phyloP scores from a whole-genome alignment of 2,888 invertebrate species.

The Nasonia oneida region DNA sequence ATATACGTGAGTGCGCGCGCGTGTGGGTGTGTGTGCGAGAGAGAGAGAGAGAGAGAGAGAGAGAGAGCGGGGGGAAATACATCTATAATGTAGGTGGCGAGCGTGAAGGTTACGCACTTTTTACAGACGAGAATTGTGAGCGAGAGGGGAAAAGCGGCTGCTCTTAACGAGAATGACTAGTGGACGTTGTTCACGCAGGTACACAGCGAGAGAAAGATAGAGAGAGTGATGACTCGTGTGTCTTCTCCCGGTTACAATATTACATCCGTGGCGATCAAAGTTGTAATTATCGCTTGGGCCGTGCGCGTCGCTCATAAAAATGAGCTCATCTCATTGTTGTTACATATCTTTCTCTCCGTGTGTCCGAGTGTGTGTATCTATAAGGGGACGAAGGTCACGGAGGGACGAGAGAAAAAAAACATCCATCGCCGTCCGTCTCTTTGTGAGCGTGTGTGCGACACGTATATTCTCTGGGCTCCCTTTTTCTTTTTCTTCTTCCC shows the following conservation, averaged over 20 bases:
- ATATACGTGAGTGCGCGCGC: not conserved
- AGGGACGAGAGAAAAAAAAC: conserved; percentile 10
- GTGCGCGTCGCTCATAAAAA: too few species aligned
- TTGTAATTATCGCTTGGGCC: too few species aligned
- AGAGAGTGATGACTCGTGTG: not conserved
- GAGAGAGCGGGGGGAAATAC: not conserved
- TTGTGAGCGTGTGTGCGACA: not conserved
- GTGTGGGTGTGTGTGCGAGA: not conserved
- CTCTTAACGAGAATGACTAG: not conserved
- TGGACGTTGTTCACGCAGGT: not conserved
- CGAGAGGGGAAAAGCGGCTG: not conserved
- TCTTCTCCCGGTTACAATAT: not conserved
- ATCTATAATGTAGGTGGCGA: not conserved
- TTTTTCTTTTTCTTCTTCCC: not conserved
- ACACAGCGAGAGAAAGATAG: not conserved
- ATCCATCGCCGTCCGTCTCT: conserved; percentile 29
- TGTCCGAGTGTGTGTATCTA: not conserved
- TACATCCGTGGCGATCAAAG: not conserved
- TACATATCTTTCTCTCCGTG: not conserved
- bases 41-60: not conserved
- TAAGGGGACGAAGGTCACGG: not conserved
- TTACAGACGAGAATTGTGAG: not conserved
- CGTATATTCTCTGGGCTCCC: not conserved
- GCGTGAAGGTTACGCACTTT: not conserved
- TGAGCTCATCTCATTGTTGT: not conserved